A percentile compares a stretch with the other conserved stretches of the same genome.
Conservation (phyloP, 2,113 vertebrate species). For the Aramus guarauna region DNA sequence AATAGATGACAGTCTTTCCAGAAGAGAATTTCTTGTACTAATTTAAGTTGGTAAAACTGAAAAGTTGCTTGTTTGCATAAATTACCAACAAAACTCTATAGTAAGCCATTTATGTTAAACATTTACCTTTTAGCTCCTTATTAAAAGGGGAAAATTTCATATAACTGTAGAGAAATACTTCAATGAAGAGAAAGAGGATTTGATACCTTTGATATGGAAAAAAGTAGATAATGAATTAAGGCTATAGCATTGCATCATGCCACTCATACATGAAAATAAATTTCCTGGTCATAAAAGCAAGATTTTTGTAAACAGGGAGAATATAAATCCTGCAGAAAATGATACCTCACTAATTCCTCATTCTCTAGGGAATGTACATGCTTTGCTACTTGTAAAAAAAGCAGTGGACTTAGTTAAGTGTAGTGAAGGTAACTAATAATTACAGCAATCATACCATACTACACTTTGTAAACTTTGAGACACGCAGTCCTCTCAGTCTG, state of each 20-base stretch:
- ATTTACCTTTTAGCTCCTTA: not conserved
- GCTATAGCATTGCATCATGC: not conserved
- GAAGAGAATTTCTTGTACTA: not conserved
- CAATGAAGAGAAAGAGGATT: not conserved
- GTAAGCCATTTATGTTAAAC: not conserved
- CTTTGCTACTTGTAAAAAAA: not conserved
- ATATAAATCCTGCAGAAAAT: not conserved
- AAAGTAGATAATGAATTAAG: not conserved
- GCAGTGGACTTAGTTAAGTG: not conserved
- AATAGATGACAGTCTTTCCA: not conserved
- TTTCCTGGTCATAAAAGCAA: not conserved
- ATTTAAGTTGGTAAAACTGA: not conserved
- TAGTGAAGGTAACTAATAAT: not conserved
- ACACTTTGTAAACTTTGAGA: not conserved
- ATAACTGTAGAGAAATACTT: not conserved
- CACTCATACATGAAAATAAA: not conserved
- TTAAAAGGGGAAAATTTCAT: not conserved
- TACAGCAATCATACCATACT: not conserved
- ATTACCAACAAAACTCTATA: not conserved
- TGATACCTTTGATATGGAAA: not conserved
- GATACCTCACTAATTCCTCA: not conserved
- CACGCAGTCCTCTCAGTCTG: not conserved
- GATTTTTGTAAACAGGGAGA: not conserved
- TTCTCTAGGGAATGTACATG: not conserved
- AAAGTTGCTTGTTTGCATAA: not conserved